A percentile compares a stretch with the other conserved stretches of the same genome.
Evolutionary conservation across 2,888 invertebrate genomes (phyloP).

Genomic region (Malthinus seriepunctatus): DNA sequence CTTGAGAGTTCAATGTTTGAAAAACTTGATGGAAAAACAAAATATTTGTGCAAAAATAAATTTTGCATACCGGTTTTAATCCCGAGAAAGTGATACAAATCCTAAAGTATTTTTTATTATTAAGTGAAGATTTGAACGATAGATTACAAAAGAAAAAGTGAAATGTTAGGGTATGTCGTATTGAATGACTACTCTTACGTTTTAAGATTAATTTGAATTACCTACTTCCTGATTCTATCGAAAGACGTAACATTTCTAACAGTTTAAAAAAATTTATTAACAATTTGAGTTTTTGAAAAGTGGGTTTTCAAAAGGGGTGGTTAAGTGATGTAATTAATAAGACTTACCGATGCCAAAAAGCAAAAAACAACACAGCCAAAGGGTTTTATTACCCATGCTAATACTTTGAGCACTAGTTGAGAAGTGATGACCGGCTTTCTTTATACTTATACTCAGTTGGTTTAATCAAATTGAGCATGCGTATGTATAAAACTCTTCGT

Average conservation of each 20-base stretch:
- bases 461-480: conserved; percentile 50
- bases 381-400: conserved; percentile 53
- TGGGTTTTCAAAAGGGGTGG: too few species aligned
- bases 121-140: not conserved
- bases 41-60: not conserved
- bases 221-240: too few species aligned
- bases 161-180: conserved; percentile 7
- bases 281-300: too few species aligned
- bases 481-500: conserved; percentile 35
- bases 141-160: conserved; percentile 21
- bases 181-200: not conserved
- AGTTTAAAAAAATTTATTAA: not conserved
- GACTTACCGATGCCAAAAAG: conserved; percentile 54
- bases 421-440: conserved; percentile 52
- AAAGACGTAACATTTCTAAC: not conserved
- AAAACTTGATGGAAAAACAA: not conserved
- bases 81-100: not conserved
- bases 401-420: conserved; percentile 53
- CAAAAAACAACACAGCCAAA: conserved; percentile 56
- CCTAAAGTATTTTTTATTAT: not conserved
- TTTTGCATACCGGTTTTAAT: conserved; percentile 8
- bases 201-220: too few species aligned
- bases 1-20: not conserved
- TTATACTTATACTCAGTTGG: conserved; percentile 55
- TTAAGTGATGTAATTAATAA: conserved; percentile 29